These are phyloP conservation scores for Neosalanx taihuensis DNA, from an alignment of 2,797 vertebrate genomes.

Conservation along the genomic window DNA sequence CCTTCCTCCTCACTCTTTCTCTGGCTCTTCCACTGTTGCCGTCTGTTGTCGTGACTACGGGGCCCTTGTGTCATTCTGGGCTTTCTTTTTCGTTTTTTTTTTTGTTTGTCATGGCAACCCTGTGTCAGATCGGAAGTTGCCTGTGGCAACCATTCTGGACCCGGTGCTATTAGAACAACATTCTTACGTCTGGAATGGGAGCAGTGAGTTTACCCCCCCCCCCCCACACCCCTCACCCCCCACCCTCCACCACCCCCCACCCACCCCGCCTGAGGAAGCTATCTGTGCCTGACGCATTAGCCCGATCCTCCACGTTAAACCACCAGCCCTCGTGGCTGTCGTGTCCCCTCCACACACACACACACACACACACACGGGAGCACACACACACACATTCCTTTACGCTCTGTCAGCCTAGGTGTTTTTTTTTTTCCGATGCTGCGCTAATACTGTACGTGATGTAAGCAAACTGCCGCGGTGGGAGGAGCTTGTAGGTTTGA, in stretches of 20 bases:
- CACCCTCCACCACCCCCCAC: constrained; percentile 16
- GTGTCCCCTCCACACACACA: constrained; percentile 39
- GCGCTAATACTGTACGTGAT: constrained; percentile 70
- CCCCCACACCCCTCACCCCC: not conserved
- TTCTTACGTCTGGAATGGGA: constrained; percentile 20
- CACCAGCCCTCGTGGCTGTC: constrained; percentile 28
- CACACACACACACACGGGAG: constrained; percentile 27
- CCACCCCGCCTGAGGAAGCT: constrained; percentile 13
- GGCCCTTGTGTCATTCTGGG: constrained; percentile 44
- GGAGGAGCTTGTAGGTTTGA: constrained; percentile 54
- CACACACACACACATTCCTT: constrained; percentile 49
- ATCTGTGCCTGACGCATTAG: constrained; percentile 26
- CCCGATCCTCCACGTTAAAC: constrained; percentile 26
- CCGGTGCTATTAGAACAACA: constrained; percentile 61
- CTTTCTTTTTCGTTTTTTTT: constrained; percentile 36
- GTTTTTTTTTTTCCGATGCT: constrained; percentile 65
- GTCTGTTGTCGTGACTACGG: constrained; percentile 57
- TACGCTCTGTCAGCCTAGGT: constrained; percentile 66
- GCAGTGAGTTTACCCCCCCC: constrained; percentile 9
- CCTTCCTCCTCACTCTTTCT: constrained; percentile 27
- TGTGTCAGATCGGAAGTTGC: constrained; percentile 60
- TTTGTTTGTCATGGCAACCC: constrained; percentile 76
- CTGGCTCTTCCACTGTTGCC: constrained; percentile 58
- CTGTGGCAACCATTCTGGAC: constrained; percentile 62
- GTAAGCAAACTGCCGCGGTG: constrained; percentile 64